Evolutionary conservation across 2,888 invertebrate genomes (phyloP).

Genomic region (Acrobeloides nanus): DNA sequence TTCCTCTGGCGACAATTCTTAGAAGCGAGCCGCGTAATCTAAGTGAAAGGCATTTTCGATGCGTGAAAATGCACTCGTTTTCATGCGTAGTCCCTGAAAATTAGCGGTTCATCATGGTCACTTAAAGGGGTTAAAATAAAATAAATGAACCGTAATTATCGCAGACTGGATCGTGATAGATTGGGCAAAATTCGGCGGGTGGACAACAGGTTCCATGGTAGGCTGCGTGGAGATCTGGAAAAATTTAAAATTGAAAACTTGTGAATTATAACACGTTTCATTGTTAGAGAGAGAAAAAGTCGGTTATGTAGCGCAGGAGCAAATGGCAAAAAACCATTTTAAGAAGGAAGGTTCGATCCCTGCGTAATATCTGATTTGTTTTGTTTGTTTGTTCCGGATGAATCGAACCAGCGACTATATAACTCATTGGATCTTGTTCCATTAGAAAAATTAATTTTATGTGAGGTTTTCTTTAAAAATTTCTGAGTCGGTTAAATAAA

Average conservation of each 20-base stretch:
- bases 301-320: too few species aligned
- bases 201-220: conserved; percentile 47
- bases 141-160: conserved; percentile 36
- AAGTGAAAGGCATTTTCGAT: conserved; percentile 29
- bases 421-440: too few species aligned
- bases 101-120: conserved; percentile 1
- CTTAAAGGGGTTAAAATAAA: conserved; percentile 4
- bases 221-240: conserved; percentile 32
- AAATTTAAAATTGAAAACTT: conserved; percentile 4
- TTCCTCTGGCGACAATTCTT: conserved; percentile 21
- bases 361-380: too few species aligned
- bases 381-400: too few species aligned
- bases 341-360: too few species aligned
- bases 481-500: too few species aligned
- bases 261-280: not conserved
- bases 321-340: too few species aligned
- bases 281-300: too few species aligned
- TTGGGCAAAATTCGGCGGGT: conserved; percentile 26
- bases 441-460: too few species aligned
- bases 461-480: too few species aligned
- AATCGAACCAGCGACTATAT: too few species aligned
- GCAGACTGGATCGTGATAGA: conserved; percentile 30
- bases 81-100: conserved; percentile 34
- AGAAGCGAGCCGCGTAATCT: conserved; percentile 23
- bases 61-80: conserved; percentile 39